Conservation (phyloP, 1,140 invertebrate species). For the Micrasema minimum region DNA sequence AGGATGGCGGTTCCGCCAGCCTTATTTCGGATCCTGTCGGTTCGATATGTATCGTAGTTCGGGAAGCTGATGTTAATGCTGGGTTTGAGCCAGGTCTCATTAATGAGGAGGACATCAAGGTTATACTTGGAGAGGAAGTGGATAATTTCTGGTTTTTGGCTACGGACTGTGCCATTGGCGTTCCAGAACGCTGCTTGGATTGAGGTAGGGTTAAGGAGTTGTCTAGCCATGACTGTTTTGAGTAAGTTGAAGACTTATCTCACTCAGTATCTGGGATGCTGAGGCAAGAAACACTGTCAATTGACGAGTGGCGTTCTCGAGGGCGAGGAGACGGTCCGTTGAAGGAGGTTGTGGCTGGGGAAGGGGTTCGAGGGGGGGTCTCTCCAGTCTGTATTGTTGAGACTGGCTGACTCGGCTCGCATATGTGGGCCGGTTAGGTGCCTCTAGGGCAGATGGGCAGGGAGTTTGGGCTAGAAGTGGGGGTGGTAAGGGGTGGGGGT, state of each 20-base stretch:
- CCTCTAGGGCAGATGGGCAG: no score
- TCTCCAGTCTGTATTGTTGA: background rate
- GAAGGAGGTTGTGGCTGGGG: background rate
- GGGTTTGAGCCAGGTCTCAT: slow-evolving; percentile 20
- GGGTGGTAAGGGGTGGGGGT: no score
- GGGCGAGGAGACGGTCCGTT: background rate
- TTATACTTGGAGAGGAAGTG: background rate
- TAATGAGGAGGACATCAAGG: background rate
- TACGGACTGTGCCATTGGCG: background rate
- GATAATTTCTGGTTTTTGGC: background rate
- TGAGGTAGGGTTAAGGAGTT: background rate
- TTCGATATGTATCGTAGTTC: slow-evolving; percentile 12
- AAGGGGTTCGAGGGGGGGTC: background rate
- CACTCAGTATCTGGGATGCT: background rate
- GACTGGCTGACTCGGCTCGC: background rate
- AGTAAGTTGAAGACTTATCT: background rate
- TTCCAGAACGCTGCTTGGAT: slow-evolving; percentile 9
- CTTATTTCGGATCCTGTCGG: background rate
- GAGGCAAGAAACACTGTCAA: background rate
- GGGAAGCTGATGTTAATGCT: background rate
- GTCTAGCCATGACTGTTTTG: background rate
- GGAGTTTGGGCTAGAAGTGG: no score
- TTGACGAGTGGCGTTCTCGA: background rate
- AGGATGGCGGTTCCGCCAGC: slow-evolving; percentile 16
- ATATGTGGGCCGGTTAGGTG: no score